Evolutionary conservation across 2,888 invertebrate species (phyloP).

Genomic region (Chorisops tibialis): DNA sequence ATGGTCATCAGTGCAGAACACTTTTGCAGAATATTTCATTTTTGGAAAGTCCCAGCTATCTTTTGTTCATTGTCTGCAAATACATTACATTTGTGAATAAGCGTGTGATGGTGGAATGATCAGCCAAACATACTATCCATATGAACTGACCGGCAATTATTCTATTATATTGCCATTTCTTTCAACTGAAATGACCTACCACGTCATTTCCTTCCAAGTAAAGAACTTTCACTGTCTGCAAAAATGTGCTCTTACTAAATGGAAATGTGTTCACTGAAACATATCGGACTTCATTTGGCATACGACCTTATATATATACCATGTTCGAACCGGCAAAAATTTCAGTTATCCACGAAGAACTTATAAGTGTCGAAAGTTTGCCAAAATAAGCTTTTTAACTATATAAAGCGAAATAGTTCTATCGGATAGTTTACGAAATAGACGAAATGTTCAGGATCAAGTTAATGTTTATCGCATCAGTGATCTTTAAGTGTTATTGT

Average conservation of each 20-base stretch:
- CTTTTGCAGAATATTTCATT: too few species aligned
- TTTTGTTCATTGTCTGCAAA: not conserved
- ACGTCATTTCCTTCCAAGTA: not conserved
- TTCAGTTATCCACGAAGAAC: slow-evolving; percentile 2
- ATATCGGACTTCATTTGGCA: slow-evolving; percentile 30
- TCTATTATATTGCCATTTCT: not conserved
- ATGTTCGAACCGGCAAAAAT: slow-evolving; percentile 26
- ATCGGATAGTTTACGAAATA: too few species aligned
- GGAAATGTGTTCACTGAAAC: slow-evolving; percentile 30
- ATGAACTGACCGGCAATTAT: too few species aligned
- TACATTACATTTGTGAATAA: not conserved
- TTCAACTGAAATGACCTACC: slow-evolving; percentile 19
- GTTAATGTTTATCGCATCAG: not conserved
- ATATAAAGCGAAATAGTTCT: not conserved
- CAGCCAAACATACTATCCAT: too few species aligned
- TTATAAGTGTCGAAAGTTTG: not conserved
- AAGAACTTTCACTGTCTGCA: slow-evolving; percentile 32
- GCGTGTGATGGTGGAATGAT: too few species aligned
- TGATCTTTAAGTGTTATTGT: not conserved
- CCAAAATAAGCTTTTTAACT: too few species aligned
- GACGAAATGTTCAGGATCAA: not conserved
- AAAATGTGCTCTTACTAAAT: slow-evolving; percentile 29
- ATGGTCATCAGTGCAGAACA: too few species aligned
- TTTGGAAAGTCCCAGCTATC: not conserved
- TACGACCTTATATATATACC: slow-evolving; percentile 18